These are phyloP conservation scores for Hyperoplus immaculatus DNA, from an alignment of 2,797 vertebrate species.

Conservation along the genomic window DNA sequence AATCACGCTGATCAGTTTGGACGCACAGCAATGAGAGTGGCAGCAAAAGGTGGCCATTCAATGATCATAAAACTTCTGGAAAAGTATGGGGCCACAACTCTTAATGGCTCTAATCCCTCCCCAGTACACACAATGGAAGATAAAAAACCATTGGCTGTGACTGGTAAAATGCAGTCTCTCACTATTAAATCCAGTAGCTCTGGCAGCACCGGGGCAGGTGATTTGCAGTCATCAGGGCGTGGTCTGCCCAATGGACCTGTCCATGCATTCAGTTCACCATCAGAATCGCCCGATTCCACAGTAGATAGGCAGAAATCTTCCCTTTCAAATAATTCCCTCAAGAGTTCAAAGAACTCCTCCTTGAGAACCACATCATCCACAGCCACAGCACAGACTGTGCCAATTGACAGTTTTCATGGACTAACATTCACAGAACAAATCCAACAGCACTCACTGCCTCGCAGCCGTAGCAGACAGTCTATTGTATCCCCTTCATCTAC, in stretches of 20 bases:
- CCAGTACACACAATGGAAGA: conserved; percentile 97
- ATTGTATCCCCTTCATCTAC: conserved; percentile 96
- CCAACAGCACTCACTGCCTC: conserved; percentile 97
- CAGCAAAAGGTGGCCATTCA: conserved; percentile 96
- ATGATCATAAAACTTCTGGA: conserved; percentile 96
- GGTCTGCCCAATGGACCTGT: conserved; percentile 92
- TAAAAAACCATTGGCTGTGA: conserved; percentile 87
- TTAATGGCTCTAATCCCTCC: conserved; percentile 94
- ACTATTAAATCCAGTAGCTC: conserved; percentile 98
- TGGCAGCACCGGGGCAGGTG: conserved; percentile 93
- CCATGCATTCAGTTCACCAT: conserved; percentile 97
- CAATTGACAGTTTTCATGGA: conserved; percentile 96
- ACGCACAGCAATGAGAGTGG: conserved; percentile 97
- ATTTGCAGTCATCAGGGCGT: conserved; percentile 89
- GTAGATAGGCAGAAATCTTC: conserved; percentile 97
- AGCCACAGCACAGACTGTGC: conserved; percentile 96
- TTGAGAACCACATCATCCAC: conserved; percentile 96
- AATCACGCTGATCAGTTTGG: conserved; percentile 98
- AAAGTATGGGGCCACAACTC: conserved; percentile 92
- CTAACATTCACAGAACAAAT: conserved; percentile 97
- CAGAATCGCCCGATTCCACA: conserved; percentile 96
- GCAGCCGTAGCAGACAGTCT: conserved; percentile 96
- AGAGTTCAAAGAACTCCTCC: conserved; percentile 98
- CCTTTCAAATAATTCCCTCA: conserved; percentile 97
- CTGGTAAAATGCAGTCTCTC: conserved; percentile 93